Evolutionary conservation across 2,888 invertebrate genomes (phyloP), one percentile per base, ranked within the genome.

Genomic region (Brachylomia viminalis): DNA sequence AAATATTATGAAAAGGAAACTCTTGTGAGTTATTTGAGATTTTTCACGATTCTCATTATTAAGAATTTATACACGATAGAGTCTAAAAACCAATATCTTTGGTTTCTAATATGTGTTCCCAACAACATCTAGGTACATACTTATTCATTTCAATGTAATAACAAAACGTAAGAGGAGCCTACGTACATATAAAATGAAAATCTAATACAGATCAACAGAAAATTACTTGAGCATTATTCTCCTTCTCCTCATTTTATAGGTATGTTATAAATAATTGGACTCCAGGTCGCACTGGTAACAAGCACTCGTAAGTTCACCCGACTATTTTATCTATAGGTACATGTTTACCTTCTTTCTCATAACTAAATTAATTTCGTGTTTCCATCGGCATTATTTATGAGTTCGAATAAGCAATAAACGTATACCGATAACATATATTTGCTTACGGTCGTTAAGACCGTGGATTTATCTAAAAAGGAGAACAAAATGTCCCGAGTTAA

Each of bases 391-490:
- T 94, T 95, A 96, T 96, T 96, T 96, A 96, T 94, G 95, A 93
- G 95, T 94, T 94, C 94, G 95, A 92, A 95, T 95, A 94, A 95
- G 94, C 95, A 95, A 95, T 96, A 96, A 96, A 96, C 92, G 94
- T 95, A 94, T 94, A 94, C 92, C 94, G 94, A 95, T 95, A 95
- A 93, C 95, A 93, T 94, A 95, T 95, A 95, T 95, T 95, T 95
- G 95, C 95, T 94, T 94, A 93, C 93, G 93, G 94, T 95, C 95
- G 96, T 96, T 96, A 95, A 95, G 94, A 92, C 92, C 91, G 90
- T 94, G 95, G 95, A 95, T 96, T 95, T 95, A 95, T 95, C 95
- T 95, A 95, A 96, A 96, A 94, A 93, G 94, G 94, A 94, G 95
- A 95, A 95, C 94, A 94, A 96, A 95, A 94, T 94, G 94, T 94